Conservation (phyloP, 2,888 invertebrate species). For the Eupelmus urozonus region DNA sequence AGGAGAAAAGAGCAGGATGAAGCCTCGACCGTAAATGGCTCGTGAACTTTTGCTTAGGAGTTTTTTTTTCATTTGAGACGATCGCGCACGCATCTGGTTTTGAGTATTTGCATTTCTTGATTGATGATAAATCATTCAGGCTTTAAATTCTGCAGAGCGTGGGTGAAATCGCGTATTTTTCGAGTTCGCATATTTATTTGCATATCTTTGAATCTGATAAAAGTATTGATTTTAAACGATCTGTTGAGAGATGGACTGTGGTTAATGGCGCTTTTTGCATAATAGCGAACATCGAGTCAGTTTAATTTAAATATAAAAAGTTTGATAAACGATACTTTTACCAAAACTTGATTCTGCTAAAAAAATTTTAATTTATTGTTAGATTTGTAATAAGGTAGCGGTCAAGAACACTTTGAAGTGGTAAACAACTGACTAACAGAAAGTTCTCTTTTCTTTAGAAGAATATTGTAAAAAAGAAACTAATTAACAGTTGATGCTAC, state of each 20-base stretch:
- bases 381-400: too few relatives aligned
- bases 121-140: constrained; percentile 27
- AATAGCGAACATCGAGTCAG: neutral
- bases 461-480: too few relatives aligned
- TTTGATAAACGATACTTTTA: neutral
- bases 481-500: too few relatives aligned
- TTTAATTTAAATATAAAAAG: neutral
- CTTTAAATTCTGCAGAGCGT: constrained; percentile 8
- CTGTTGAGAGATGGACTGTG: neutral
- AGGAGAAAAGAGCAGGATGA: neutral
- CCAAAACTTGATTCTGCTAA: neutral
- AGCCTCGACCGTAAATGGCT: too few relatives aligned
- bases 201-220: constrained; percentile 9
- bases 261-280: neutral
- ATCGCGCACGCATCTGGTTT: neutral
- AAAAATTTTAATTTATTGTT: constrained; percentile 2
- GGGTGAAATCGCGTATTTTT: constrained; percentile 13
- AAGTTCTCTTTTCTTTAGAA: too few relatives aligned
- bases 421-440: too few relatives aligned
- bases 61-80: neutral
- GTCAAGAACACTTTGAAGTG: too few relatives aligned
- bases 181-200: neutral
- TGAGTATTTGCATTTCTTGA: constrained; percentile 29
- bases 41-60: too few relatives aligned
- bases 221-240: constrained; percentile 20